Base-by-base conservation (phyloP, 2,888 invertebrate species). In the Baronia brevicornis region DNA sequence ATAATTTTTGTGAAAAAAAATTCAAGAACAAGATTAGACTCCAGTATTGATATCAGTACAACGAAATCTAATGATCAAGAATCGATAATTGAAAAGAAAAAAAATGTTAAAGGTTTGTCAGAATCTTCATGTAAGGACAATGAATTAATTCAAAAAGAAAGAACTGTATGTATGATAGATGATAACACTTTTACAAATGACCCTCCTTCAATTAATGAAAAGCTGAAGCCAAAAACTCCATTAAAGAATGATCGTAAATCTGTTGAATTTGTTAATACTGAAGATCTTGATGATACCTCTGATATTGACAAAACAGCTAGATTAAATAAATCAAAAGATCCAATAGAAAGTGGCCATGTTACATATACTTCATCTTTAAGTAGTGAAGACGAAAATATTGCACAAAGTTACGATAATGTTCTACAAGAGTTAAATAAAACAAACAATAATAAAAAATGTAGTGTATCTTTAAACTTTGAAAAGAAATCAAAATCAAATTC, bases 361-460 rank as follows among this genome's bases (percentile, higher is more conserved):
- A 51, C 52, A 11, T 47, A 41, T 15, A 42, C 44, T 36, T 63
- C 54, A n/a, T 60, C 66, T 14, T 54, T 61, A 8, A 75, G 69
- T 44, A 74, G 70, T 46, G 77, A 68, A 44, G 69, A 72, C 44
- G 66, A 64, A 46, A 71, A 77, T 51, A 71, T 77, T 31, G 50
- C 59, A n/a, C 49, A 71, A 26, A 73, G 72, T 44, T 80, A 75
- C 41, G 71, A 78, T 40, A 69, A 67, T 4, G 38, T 82, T 13
- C 66, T 82, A 1, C 60, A 56, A 28, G 48, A 58, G 18, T 50
- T 82, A 7, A 77, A 70, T 36, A 60, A 56, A 32, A 47, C 46
- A 27, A 50, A 47, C n/a, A 58, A 56, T 14, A 51, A 48, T 22
- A 49, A n/a, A n/a, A n/a, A n/a, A n/a, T n/a, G n/a, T n/a, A n/a